These are phyloP conservation scores for Cinclus cinclus DNA, from an alignment of 2,113 vertebrate genomes.

Conservation along the genomic window DNA sequence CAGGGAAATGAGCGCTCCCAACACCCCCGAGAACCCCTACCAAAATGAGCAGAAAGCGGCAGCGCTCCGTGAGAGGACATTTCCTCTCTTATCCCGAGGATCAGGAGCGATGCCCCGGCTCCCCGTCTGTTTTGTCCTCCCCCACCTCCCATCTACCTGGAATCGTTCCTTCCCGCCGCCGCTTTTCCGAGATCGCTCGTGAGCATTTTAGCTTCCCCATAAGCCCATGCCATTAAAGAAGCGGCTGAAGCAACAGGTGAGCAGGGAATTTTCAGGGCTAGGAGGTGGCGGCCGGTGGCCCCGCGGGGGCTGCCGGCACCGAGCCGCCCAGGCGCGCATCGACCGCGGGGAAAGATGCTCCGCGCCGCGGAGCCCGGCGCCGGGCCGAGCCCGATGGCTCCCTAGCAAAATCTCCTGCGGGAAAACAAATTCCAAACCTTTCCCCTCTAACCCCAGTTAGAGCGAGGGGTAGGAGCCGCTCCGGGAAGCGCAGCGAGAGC, in stretches of 20 bases:
- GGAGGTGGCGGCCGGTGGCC: background rate
- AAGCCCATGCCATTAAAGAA: background rate
- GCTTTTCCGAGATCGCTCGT: background rate
- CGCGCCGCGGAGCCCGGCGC: background rate
- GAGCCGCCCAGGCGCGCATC: constrained; percentile 18
- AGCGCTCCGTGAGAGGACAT: background rate
- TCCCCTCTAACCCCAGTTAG: background rate
- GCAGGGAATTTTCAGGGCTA: background rate
- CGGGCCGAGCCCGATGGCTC: background rate
- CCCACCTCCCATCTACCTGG: background rate
- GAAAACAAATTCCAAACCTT: background rate
- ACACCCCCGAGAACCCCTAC: background rate
- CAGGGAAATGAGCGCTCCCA: background rate
- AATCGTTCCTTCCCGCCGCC: background rate
- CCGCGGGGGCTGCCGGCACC: background rate
- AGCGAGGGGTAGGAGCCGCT: background rate
- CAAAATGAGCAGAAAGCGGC: background rate
- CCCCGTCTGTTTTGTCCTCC: background rate
- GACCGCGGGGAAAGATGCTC: constrained; percentile 36
- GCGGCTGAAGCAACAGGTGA: constrained; percentile 49
- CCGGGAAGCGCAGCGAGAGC: background rate
- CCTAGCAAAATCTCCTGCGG: background rate
- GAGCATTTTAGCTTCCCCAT: background rate
- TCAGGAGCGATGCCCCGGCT: background rate
- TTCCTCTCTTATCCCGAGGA: background rate